A percentile compares a stretch with the other conserved stretches of the same genome.
phyloP scores from a whole-genome alignment of 2,888 invertebrate genomes.

The Orthosia gracilis region DNA sequence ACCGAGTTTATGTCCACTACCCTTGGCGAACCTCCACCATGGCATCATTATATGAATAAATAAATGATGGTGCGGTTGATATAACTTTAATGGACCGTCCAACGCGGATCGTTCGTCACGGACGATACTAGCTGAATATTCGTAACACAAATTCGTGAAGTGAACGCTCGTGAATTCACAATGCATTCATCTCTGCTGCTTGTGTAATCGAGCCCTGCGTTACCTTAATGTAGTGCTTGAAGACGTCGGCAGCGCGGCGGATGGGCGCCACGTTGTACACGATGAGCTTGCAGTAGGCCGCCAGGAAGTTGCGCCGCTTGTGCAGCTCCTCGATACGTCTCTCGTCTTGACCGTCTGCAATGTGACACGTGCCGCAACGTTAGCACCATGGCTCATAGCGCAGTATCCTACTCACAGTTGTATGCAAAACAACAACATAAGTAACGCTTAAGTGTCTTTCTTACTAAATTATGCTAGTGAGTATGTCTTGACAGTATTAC shows the following conservation, averaged over 20 bases:
- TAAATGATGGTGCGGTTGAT: no score
- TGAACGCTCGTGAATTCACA: no score
- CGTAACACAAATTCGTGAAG: no score
- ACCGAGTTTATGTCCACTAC: no score
- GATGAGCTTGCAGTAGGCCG: slow-evolving; percentile 99
- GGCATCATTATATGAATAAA: no score
- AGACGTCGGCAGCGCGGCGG: slow-evolving; percentile 97
- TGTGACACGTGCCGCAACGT: slow-evolving; percentile 23
- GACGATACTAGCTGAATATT: no score
- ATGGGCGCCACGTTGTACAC: slow-evolving; percentile 99
- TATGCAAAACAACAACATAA: slow-evolving; percentile 17
- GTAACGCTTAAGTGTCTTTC: slow-evolving; percentile 48
- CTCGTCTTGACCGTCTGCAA: slow-evolving; percentile 97
- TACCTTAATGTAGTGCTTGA: slow-evolving; percentile 99
- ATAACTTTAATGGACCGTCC: no score
- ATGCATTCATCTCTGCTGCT: no score
- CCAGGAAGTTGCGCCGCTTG: slow-evolving; percentile 98
- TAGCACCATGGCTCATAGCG: neutral
- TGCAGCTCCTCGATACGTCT: slow-evolving; percentile 99
- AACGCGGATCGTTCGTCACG: no score
- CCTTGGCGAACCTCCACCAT: no score
- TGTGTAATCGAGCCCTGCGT: no score
- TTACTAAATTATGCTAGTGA: neutral
- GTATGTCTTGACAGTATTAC: neutral
- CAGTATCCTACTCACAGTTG: neutral